Evolutionary conservation across 2,797 vertebrate species (phyloP).

Genomic region (Sylvia borin): DNA sequence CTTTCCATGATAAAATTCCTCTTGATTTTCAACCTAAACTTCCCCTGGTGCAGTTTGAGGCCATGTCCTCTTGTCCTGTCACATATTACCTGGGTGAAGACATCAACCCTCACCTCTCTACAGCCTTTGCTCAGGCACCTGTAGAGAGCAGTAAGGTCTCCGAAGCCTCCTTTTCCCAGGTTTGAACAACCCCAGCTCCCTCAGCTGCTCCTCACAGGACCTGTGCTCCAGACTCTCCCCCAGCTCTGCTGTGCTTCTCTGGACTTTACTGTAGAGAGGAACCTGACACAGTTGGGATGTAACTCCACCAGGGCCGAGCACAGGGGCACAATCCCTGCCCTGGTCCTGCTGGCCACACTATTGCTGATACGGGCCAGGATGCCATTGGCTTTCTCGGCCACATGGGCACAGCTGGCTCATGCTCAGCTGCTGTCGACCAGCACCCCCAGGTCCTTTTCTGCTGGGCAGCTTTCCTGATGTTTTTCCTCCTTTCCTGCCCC

Average conservation of each 20-base stretch:
- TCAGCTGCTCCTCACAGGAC: background rate
- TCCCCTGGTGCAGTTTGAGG: background rate
- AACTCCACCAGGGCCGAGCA: background rate
- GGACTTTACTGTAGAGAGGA: background rate
- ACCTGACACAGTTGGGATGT: background rate
- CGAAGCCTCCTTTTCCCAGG: background rate
- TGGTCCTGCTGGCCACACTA: rapidly evolving
- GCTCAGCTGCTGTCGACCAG: rapidly evolving
- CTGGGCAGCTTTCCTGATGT: background rate
- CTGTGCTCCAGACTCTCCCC: too few relatives aligned
- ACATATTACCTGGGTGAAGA: background rate
- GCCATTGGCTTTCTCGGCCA: rapidly evolving
- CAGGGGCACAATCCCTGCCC: rapidly evolving
- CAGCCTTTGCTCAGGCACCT: background rate
- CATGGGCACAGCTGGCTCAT: background rate
- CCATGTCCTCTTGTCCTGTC: background rate
- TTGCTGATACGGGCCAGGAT: background rate
- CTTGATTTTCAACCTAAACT: background rate
- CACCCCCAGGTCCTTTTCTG: rapidly evolving
- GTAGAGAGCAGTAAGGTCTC: background rate
- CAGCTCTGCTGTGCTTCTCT: rapidly evolving
- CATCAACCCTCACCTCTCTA: rapidly evolving
- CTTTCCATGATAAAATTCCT: background rate
- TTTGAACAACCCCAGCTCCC: background rate
- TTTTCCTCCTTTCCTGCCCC: background rate